Evolutionary conservation across 2,888 invertebrate genomes (phyloP).

Genomic region (Micropterix aruncella): DNA sequence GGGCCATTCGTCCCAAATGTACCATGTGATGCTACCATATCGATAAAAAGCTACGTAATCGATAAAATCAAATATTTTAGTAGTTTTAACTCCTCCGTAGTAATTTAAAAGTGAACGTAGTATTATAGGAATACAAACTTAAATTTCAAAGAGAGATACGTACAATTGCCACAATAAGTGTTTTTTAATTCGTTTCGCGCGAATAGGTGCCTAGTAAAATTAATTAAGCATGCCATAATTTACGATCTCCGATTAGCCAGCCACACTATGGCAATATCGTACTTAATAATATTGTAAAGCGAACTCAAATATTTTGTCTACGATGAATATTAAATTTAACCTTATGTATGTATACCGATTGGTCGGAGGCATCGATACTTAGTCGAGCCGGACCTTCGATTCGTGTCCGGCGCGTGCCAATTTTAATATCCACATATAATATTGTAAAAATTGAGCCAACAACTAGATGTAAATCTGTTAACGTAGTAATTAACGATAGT

Average conservation of each 20-base stretch:
- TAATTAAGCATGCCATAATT: constrained; percentile 37
- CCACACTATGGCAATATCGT: not conserved
- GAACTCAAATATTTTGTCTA: not conserved
- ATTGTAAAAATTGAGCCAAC: not conserved
- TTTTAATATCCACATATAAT: not conserved
- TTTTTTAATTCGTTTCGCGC: no score
- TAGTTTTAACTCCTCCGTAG: constrained; percentile 9
- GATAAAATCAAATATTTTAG: constrained; percentile 2
- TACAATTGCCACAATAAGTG: no score
- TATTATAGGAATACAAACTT: no score
- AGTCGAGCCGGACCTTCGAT: no score
- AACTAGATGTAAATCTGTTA: not conserved
- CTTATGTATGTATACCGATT: not conserved
- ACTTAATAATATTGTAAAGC: not conserved
- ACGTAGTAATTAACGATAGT: not conserved
- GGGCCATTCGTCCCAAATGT: constrained; percentile 11
- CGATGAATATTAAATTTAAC: not conserved
- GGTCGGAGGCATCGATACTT: not conserved
- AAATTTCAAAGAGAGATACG: no score
- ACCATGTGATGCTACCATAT: constrained; percentile 68
- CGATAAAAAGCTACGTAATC: constrained; percentile 15
- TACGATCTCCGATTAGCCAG: not conserved
- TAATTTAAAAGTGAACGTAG: constrained; percentile 2
- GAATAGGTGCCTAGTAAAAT: no score
- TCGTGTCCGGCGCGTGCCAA: not conserved